Base-by-base conservation (phyloP, 1,140 invertebrate species). In the fruit fly (Drosophila melanogaster) region DNA sequence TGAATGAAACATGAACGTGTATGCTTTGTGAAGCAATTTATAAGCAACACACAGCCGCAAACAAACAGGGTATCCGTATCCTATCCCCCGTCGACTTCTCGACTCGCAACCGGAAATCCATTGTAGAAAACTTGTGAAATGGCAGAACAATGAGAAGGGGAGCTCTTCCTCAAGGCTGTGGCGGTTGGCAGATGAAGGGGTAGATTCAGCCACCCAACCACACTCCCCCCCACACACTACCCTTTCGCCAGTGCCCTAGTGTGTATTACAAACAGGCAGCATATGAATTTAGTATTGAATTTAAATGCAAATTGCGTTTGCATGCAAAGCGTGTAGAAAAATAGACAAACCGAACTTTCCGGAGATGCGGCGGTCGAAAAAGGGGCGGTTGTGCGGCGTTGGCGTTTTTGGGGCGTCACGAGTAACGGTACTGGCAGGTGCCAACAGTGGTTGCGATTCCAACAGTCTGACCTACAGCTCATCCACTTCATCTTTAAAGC, bases 271-370 rank as follows among this genome's bases (percentile, higher is more conserved):
- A 70, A 69, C 53, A 89, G 75, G 40, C 71, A 83, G 79, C 84
- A 87, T 87, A 87, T 87, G 84, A 87, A 87, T 87, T 87, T 87
- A 81, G 79, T 87, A 87, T 87, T 87, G 79, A 87, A 87, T 87
- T 87, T 87, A 87, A 87, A 87, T 87, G 84, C 84, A 87, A 87
- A 87, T 87, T 89, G 84, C 84, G 84, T 87, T 84, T 83, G 77
- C 84, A 84, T 87, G 79, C 79, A 83, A 89, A 87, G 49, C 76
- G 84, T 77, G 83, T 78, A 81, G 75, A 71, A 86, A 86, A 86
- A 81, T 81, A 81, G 79, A 81, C 79, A 81, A 51, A 44, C 51
- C 41, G 38, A 51, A 37, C 54, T 47, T 44, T 2, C 14, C 19
- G 19, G 24, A 17, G 19, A 14, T 8, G 24, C 22, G 6, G 19